Conservation (phyloP, 2,888 invertebrate genomes). For the Lasioglossum figueresi region DNA sequence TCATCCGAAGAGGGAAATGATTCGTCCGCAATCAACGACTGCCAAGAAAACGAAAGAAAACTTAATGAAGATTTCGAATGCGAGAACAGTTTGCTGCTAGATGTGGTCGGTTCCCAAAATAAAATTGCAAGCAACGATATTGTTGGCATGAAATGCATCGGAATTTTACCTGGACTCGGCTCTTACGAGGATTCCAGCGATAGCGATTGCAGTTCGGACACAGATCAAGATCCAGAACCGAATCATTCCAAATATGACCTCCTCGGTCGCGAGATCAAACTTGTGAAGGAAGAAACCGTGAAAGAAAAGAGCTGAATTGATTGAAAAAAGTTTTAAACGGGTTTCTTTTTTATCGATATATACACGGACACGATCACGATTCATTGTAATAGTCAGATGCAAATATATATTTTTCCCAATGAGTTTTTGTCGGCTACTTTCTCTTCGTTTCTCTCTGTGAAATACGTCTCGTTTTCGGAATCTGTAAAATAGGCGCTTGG, state of each 20-base stretch:
- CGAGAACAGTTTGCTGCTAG: conserved; percentile 43
- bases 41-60: conserved; percentile 27
- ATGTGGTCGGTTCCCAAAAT: conserved; percentile 19
- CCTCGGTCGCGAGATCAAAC: conserved; percentile 82
- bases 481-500: too few relatives aligned
- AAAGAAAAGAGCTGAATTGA: conserved; percentile 69
- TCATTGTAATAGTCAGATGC: conserved; percentile 43
- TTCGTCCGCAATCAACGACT: conserved; percentile 74
- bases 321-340: too few relatives aligned
- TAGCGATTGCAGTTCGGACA: conserved; percentile 88
- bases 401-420: conserved; percentile 54
- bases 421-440: conserved; percentile 25
- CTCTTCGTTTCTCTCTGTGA: conserved; percentile 11
- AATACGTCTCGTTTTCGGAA: too few relatives aligned
- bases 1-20: conserved; percentile 42
- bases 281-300: conserved; percentile 47
- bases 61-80: conserved; percentile 29
- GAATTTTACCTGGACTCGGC: conserved; percentile 93
- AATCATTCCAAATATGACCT: conserved; percentile 81
- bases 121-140: conserved; percentile 38
- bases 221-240: conserved; percentile 87
- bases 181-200: conserved; percentile 90
- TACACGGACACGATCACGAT: too few relatives aligned
- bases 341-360: too few relatives aligned
- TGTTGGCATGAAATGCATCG: conserved; percentile 87